These are phyloP conservation scores for Cheumatopsyche charites DNA, from an alignment of 1,140 invertebrate species.

Conservation along the genomic window DNA sequence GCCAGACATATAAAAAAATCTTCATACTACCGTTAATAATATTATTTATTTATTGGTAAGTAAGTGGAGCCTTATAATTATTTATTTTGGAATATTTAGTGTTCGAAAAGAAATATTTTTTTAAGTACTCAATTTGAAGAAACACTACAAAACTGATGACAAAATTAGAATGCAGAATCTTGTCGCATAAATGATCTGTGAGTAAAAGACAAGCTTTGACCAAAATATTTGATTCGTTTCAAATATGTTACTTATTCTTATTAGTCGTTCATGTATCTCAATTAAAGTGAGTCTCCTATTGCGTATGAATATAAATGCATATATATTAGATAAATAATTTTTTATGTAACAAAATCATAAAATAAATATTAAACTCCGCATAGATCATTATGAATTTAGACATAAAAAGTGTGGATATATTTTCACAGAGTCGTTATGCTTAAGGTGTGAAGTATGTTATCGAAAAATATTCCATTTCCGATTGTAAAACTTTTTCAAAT, in stretches of 20 bases:
- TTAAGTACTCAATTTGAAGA: slow-evolving; percentile 4
- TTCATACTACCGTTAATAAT: slow-evolving; percentile 16
- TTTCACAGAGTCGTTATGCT: too few relatives aligned
- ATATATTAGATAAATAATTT: background rate
- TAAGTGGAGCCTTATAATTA: slow-evolving; percentile 21
- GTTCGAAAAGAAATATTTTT: slow-evolving; percentile 21
- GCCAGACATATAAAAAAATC: slow-evolving; percentile 17
- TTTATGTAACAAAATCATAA: too few relatives aligned
- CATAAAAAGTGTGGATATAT: too few relatives aligned
- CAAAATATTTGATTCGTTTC: slow-evolving; percentile 15
- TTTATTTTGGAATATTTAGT: slow-evolving; percentile 14
- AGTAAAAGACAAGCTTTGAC: slow-evolving; percentile 16
- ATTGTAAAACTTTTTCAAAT: too few relatives aligned
- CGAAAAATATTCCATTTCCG: too few relatives aligned
- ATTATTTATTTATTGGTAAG: slow-evolving; percentile 27
- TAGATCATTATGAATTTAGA: too few relatives aligned
- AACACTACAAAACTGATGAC: background rate
- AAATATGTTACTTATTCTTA: background rate
- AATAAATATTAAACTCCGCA: too few relatives aligned
- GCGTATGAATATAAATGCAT: background rate
- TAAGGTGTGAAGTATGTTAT: too few relatives aligned
- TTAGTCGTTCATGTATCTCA: slow-evolving; percentile 5
- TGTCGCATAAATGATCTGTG: slow-evolving; percentile 10
- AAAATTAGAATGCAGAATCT: slow-evolving; percentile 8
- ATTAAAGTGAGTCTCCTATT: slow-evolving; percentile 1